Evolutionary conservation across 2,797 vertebrate genomes (phyloP), one percentile per base, ranked within the genome.

Genomic region (Xenops minutus): DNA sequence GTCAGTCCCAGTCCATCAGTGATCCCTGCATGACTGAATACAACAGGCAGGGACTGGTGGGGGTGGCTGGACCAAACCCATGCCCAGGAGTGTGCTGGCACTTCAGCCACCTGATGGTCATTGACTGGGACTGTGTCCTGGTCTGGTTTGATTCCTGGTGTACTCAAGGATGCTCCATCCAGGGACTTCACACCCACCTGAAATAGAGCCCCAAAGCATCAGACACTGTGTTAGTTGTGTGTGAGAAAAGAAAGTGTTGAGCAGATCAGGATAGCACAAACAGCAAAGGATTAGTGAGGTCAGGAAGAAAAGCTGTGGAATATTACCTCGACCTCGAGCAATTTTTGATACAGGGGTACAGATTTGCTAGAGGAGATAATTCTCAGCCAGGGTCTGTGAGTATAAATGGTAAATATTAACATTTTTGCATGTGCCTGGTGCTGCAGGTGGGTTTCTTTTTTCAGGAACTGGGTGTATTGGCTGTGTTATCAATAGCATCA

Each of bases 41-140:
- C 30, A 54, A 43, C 29, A 34, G 34, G 27, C 36, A 39, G 68
- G 32, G 79, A 55, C 22, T 7, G 2, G 3, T 23, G 22, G 27
- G 59, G 23, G 20, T 55, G 55, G 17, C 48, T 64, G 46, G 46
- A 73, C 55, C 30, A 49, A 62, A 81, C 44, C 36, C 2, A 0
- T 49, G 36, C 32, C 44, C 2, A 3, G 11, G 37, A 68, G 14
- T 3, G 7, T 34, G 43, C 21, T 73, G 24, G 59, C 24, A 3
- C 26, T 72, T 85, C 20, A 34, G 29, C 51, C 81, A 2, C 36
- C 17, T 22, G 17, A 32, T 13, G 51, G 43, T 51, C 62, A 9
- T 6, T 14, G 15, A 36, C 14, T 2, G 23, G 52, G 29, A 26
- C 12, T 2, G 0, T 36, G 22, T 43, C 21, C 43, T 1, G 1